Base-by-base conservation (phyloP, 2,113 vertebrate species). In the Leptodactylus fuscus region DNA sequence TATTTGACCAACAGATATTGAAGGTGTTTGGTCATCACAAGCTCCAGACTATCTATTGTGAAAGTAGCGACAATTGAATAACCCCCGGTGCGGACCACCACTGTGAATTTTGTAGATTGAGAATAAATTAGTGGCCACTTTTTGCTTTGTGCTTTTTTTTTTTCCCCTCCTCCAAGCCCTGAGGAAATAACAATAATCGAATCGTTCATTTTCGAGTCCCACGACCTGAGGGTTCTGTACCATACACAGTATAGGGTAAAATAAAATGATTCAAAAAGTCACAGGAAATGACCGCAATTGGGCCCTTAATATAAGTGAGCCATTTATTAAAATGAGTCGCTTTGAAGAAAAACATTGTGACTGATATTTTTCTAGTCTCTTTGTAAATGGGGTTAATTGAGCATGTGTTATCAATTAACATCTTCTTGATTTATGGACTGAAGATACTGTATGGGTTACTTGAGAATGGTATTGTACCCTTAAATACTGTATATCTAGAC, bases 391-490 rank as follows among this genome's bases (percentile, higher is more conserved):
- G 76, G 76, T 85, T 85, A 85, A 85, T 85, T 80, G 76, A 71
- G 62, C 83, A 85, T 80, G 58, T 85, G 83, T 80, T 85, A 58
- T 76, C 83, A 80, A 85, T 85, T 85, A 85, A 38, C 76, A 55
- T 58, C 41, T 49, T 44, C 13, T 46, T 80, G 76, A 85, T 84
- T 76, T 76, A 84, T 84, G 75, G 46, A 67, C 58, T 29, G 36
- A n/a, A 32, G 32, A 71, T 80, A 85, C 65, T 69, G 76, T 58
- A 80, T 80, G 16, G 48, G 44, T 55, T 65, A 41, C 49, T 20
- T 55, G 62, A 70, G n/a, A 67, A 46, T 70, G 24, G 36, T 16
- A 80, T 79, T 85, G 16, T 51, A 15, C 41, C 71, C 16, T 46
- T 46, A 55, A 22, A 36, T 78, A 11, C 22, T 34, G 51, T 58